These are phyloP conservation scores for Chondrilla cf. caribensis DNA, from an alignment of 37 sponge, comb jelly and placozoan species.

Conservation along the genomic window DNA sequence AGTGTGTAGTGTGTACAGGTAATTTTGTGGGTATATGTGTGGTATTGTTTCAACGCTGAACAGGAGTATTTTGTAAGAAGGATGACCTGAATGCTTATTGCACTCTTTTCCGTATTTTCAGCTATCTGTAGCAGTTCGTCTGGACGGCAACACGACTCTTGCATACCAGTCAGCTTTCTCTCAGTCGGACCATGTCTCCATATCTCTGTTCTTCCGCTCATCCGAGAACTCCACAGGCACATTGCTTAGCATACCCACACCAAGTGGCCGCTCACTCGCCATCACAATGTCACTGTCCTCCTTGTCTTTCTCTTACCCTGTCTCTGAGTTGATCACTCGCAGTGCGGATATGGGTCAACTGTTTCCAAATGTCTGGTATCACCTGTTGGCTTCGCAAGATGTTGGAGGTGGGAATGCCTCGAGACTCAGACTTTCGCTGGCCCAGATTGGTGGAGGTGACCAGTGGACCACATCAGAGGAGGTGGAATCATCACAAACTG, in stretches of 20 bases:
- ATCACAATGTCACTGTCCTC: neutral
- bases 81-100: no score
- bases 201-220: conserved; percentile 47
- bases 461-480: conserved; percentile 2
- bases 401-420: neutral
- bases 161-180: conserved; percentile 3
- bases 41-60: no score
- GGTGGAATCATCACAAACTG: neutral
- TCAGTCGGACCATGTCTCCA: neutral
- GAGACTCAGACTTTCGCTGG: neutral
- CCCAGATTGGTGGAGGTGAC: conserved; percentile 8
- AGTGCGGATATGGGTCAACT: neutral
- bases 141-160: conserved; percentile 55
- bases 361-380: neutral
- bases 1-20: no score
- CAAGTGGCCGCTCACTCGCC: neutral
- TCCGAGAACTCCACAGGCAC: neutral
- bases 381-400: conserved; percentile 3
- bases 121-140: conserved; percentile 62
- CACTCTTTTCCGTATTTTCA: conserved; percentile 1
- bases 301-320: neutral
- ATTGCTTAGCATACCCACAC: neutral
- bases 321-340: no score
- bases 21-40: no score
- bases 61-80: no score